phyloP scores from a whole-genome alignment of 2,888 invertebrate species.

The Rhamnusium bicolor region DNA sequence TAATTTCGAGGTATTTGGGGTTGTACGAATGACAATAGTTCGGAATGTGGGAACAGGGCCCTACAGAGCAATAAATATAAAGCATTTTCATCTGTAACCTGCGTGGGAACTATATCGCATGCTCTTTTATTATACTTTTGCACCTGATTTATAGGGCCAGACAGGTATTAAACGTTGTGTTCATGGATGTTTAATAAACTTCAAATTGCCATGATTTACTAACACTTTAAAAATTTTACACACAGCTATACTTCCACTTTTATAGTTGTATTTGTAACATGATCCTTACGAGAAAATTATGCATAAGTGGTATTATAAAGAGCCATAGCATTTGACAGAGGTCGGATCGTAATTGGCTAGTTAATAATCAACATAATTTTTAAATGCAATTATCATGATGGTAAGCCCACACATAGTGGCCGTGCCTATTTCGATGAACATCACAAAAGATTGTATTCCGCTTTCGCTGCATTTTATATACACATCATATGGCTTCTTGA shows the following conservation, averaged over 20 bases:
- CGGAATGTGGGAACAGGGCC: conserved; percentile 7
- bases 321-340: background rate
- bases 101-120: conserved; percentile 19
- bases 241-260: background rate
- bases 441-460: background rate
- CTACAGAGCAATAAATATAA: background rate
- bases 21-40: background rate
- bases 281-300: background rate
- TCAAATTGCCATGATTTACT: background rate
- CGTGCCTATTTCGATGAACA: background rate
- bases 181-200: background rate
- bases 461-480: background rate
- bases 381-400: background rate
- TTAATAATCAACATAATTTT: conserved; percentile 8
- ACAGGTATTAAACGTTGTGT: conserved; percentile 36
- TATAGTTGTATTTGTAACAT: background rate
- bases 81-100: conserved; percentile 12
- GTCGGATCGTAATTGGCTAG: background rate
- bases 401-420: background rate
- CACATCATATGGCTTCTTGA: background rate
- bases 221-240: background rate
- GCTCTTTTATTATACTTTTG: conserved; percentile 29
- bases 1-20: background rate
- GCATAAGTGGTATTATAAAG: background rate
- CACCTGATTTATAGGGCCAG: conserved; percentile 41